A percentile compares a stretch with the other conserved stretches of the same genome.
Evolutionary conservation across 2,797 vertebrate species (phyloP).

Genomic region (Cyprinella venusta): DNA sequence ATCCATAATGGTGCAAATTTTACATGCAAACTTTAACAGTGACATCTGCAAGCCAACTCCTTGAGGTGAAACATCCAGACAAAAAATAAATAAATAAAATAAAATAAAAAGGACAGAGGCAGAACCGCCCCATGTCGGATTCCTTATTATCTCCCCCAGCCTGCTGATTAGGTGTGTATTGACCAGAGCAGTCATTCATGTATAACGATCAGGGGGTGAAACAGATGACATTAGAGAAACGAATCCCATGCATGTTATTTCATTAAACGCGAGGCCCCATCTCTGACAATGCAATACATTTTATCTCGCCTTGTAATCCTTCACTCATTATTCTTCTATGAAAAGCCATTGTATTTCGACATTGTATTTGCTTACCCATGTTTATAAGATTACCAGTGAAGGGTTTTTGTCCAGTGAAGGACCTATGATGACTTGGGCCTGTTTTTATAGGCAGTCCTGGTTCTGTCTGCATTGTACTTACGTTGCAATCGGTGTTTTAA

Average conservation of each 20-base stretch:
- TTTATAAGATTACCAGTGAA: slow-evolving; percentile 2
- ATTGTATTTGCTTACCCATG: slow-evolving; percentile 2
- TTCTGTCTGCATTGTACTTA: background rate
- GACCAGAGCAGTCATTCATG: slow-evolving; percentile 65
- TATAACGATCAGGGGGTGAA: slow-evolving; percentile 67
- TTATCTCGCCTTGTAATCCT: slow-evolving; percentile 11
- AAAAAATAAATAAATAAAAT: background rate
- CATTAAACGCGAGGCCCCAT: slow-evolving; percentile 22
- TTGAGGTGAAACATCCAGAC: slow-evolving; percentile 48
- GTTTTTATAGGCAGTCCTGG: background rate
- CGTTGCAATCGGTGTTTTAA: too few relatives aligned
- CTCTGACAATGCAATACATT: slow-evolving; percentile 30
- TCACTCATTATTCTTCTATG: slow-evolving; percentile 16
- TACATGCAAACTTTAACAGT: background rate
- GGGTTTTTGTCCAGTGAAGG: background rate
- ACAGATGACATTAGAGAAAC: slow-evolving; percentile 69
- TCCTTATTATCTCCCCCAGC: slow-evolving; percentile 63
- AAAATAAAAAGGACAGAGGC: slow-evolving; percentile 37
- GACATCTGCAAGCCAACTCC: background rate
- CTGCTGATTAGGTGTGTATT: slow-evolving; percentile 69
- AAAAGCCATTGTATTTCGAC: slow-evolving; percentile 3
- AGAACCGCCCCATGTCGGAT: slow-evolving; percentile 39
- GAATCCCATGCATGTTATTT: slow-evolving; percentile 60
- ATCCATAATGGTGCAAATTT: background rate
- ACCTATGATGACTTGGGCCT: background rate